Percentiles rank a stretch among this genome's conserved stretches.
Conservation (phyloP, 64 coral and sea anemone species). For the Stylophora pistillata region DNA sequence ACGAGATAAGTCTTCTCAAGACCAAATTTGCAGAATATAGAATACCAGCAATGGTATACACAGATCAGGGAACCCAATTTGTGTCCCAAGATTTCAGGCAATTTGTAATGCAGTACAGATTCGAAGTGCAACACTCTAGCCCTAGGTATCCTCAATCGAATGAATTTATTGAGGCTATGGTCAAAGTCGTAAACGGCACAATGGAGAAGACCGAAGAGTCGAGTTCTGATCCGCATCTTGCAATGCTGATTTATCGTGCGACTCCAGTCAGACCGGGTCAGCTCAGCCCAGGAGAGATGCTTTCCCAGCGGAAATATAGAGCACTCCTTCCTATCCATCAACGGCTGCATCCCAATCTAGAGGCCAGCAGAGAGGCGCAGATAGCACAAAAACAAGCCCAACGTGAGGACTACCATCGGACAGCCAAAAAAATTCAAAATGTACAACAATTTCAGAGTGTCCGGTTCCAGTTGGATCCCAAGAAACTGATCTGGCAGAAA, state of each 20-base stretch:
- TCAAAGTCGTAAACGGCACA: too few species aligned
- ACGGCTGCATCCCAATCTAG: too few species aligned
- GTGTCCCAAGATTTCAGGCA: conserved; percentile 1
- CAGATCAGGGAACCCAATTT: conserved; percentile 20
- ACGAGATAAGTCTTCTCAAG: not conserved
- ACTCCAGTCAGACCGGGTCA: conserved; percentile 27
- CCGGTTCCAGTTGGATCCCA: too few species aligned
- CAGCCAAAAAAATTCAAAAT: too few species aligned
- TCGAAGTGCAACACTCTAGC: conserved; percentile 5
- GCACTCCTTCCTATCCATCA: too few species aligned
- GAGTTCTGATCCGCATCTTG: conserved; percentile 27
- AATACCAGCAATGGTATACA: not conserved
- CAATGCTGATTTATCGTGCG: not conserved
- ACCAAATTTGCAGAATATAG: conserved; percentile 17
- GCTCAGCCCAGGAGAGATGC: too few species aligned
- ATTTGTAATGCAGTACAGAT: not conserved
- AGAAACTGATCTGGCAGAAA: too few species aligned
- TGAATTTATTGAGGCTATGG: not conserved
- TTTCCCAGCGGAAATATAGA: too few species aligned
- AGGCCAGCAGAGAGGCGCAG: too few species aligned
- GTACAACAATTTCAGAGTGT: too few species aligned
- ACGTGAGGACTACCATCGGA: too few species aligned
- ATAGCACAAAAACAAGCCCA: too few species aligned
- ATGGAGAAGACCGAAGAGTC: conserved; percentile 9
- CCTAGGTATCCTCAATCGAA: conserved; percentile 27